Percentiles rank a stretch among this genome's conserved stretches.
Conservation (phyloP, 2,113 vertebrate species). For the Sinocyclocheilus grahami region DNA sequence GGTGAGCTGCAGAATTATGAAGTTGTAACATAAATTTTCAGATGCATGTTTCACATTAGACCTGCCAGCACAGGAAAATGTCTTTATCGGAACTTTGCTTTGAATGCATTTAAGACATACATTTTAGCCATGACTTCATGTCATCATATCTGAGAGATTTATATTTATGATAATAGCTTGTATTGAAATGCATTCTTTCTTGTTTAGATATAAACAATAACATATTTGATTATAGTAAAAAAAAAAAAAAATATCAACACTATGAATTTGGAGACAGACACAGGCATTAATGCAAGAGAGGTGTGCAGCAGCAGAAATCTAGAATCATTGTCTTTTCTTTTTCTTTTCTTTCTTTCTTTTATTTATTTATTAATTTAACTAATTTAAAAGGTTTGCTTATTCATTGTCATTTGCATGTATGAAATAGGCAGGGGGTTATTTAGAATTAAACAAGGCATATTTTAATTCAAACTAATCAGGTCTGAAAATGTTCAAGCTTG, state of each 20-base stretch:
- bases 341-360: too few relatives aligned
- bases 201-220: background rate
- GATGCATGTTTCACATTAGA: slow-evolving; percentile 70
- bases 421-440: background rate
- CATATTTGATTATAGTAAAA: background rate
- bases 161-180: too few relatives aligned
- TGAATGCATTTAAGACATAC: slow-evolving; percentile 44
- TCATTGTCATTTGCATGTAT: background rate
- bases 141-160: slow-evolving; percentile 2
- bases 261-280: background rate
- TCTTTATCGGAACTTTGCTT: slow-evolving; percentile 61
- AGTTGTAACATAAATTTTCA: slow-evolving; percentile 59
- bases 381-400: background rate
- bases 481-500: background rate
- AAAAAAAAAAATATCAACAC: background rate
- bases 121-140: background rate
- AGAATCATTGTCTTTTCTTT: background rate
- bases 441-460: background rate
- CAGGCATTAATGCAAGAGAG: background rate
- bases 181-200: background rate
- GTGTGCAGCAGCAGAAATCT: background rate
- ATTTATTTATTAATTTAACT: background rate
- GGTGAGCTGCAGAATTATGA: background rate
- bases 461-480: background rate
- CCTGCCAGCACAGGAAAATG: slow-evolving; percentile 59